Evolutionary conservation across 2,113 vertebrate species (phyloP), one percentile per base, ranked within the genome.

Genomic region (Nematolebias whitei): DNA sequence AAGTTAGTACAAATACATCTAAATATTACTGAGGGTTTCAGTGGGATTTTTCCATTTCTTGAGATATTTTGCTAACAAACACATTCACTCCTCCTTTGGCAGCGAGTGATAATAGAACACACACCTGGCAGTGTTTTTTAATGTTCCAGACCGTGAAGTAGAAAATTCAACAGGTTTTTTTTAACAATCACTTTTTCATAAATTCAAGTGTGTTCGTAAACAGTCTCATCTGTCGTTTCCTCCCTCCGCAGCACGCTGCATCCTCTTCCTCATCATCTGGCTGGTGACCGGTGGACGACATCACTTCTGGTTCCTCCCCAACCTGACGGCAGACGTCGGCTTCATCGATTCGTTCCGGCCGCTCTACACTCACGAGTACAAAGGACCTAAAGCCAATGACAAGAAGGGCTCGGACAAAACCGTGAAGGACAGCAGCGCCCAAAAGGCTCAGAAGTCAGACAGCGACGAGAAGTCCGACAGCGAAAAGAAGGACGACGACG

Each of bases 301-400:
- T 84, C 98, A 99, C 91, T 99, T 99, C 90, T 99, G 98, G 98
- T 98, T 99, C 92, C 93, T 99, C 73, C 98, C 98, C 38, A 99
- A 99, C 78, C 92, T 99, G 58, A 99, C 98, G 1, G 98, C 98
- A 0, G 98, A 99, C 0, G 98, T 99, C 29, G 98, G 98, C 65
- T 99, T 99, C 91, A 96, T 99, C 68, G 98, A 99, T 90, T 99
- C 98, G 65, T 99, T 99, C 95, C 91, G 96, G 71, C 98, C 98
- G 20, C 93, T 99, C 72, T 99, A 98, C 91, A 99, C 98, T 15
- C 97, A 99, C 0, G 97, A 99, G 80, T 98, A 99, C 92, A 99
- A 98, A 91, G 96, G 96, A 82, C 95, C 96, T 29, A 95, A 95
- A 81, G 68, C 91, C 84, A 91, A 91, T 81, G 92, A 74, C 88